Evolutionary conservation across 2,888 invertebrate genomes (phyloP).

Genomic region (Diaprepes abbreviatus): DNA sequence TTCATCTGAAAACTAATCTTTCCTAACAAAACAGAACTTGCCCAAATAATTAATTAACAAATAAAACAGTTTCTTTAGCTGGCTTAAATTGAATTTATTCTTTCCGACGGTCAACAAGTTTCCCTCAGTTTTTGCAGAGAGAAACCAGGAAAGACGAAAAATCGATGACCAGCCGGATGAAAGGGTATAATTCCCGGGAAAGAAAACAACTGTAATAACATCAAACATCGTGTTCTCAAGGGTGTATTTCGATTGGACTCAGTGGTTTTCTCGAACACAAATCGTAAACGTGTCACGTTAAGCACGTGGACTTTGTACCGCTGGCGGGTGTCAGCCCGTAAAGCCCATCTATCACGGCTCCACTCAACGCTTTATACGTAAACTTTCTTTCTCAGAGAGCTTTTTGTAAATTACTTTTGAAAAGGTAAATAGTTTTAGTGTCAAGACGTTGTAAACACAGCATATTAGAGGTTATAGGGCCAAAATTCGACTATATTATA

Average conservation of each 20-base stretch:
- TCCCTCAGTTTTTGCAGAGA: conserved; percentile 1
- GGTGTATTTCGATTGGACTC: conserved; percentile 63
- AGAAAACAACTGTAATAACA: conserved; percentile 67
- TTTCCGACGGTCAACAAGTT: conserved; percentile 23
- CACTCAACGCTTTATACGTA: conserved; percentile 50
- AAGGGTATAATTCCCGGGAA: conserved; percentile 61
- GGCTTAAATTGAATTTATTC: conserved; percentile 1
- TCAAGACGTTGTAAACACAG: too few species aligned
- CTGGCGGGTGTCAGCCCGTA: conserved; percentile 60
- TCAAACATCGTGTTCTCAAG: conserved; percentile 63
- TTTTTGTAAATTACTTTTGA: conserved; percentile 28
- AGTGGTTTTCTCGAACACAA: conserved; percentile 62
- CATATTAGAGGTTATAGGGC: too few species aligned
- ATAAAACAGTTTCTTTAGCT: not conserved
- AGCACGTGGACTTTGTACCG: conserved; percentile 61
- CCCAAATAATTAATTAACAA: not conserved
- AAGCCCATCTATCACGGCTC: conserved; percentile 63
- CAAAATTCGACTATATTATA: too few species aligned
- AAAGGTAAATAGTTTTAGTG: conserved; percentile 3
- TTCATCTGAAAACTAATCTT: too few species aligned
- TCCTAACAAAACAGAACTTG: too few species aligned
- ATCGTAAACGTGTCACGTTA: conserved; percentile 65
- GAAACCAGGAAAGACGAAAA: conserved; percentile 19
- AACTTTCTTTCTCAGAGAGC: conserved; percentile 16
- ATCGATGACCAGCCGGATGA: conserved; percentile 47